A percentile compares a stretch with the other conserved stretches of the same genome.
phyloP scores from a whole-genome alignment of 1,140 invertebrate genomes.

The Caerostris extrusa region DNA sequence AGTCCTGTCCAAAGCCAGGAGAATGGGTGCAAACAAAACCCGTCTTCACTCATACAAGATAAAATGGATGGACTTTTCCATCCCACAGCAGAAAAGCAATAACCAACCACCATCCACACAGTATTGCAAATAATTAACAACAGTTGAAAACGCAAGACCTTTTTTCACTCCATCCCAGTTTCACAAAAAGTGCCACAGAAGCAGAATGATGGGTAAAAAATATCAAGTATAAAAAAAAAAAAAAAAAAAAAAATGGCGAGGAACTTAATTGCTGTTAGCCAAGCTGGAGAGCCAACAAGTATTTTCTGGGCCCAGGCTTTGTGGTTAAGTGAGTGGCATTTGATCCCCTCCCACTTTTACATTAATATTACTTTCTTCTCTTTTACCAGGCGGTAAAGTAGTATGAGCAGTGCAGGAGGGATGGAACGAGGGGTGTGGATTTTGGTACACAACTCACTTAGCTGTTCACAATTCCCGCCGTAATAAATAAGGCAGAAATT shows the following conservation, averaged over 20 bases:
- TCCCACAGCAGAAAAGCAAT: constrained; percentile 57
- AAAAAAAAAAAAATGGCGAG: background rate
- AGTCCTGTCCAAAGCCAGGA: constrained; percentile 45
- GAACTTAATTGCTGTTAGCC: constrained; percentile 70
- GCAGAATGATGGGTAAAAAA: background rate
- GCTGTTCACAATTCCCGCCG: background rate
- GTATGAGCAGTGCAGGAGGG: background rate
- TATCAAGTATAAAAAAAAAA: background rate
- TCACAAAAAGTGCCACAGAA: background rate
- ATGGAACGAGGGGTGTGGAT: background rate
- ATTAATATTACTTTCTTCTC: constrained; percentile 40
- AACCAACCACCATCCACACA: constrained; percentile 59
- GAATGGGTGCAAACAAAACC: constrained; percentile 18
- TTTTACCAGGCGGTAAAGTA: background rate
- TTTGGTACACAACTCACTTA: constrained; percentile 37
- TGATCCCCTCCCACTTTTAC: constrained; percentile 48
- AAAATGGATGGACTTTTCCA: constrained; percentile 24
- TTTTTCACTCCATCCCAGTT: constrained; percentile 39
- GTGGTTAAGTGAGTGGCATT: constrained; percentile 65
- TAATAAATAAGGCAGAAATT: constrained; percentile 22
- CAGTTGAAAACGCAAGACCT: constrained; percentile 72
- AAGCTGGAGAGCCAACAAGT: constrained; percentile 60
- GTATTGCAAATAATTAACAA: constrained; percentile 77
- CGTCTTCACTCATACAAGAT: constrained; percentile 52
- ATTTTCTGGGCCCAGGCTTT: constrained; percentile 27